Evolutionary conservation across 2,113 vertebrate genomes (phyloP).

Genomic region (Pholis gunnellus): DNA sequence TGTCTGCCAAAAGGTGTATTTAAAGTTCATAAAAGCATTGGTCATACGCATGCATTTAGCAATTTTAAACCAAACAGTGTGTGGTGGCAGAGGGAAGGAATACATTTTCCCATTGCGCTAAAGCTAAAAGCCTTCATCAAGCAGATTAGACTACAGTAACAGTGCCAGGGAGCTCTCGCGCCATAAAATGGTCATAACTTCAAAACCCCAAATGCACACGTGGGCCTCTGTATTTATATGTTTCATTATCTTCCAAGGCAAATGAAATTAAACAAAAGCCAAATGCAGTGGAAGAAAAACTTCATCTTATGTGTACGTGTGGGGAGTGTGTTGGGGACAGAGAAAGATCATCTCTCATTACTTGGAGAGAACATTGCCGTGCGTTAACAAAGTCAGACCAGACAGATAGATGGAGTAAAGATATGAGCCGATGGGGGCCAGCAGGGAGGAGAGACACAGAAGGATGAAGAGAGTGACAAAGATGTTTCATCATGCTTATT

Average conservation of each 20-base stretch:
- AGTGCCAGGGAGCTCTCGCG: slow-evolving; percentile 56
- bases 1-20: slow-evolving; percentile 16
- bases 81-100: slow-evolving; percentile 8
- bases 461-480: slow-evolving; percentile 78
- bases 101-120: slow-evolving; percentile 17
- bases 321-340: slow-evolving; percentile 42
- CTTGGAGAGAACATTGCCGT: slow-evolving; percentile 64
- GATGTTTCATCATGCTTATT: slow-evolving; percentile 83
- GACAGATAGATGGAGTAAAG: slow-evolving; percentile 70
- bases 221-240: slow-evolving; percentile 78
- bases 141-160: slow-evolving; percentile 60
- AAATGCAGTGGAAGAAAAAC: slow-evolving; percentile 70
- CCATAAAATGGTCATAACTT: slow-evolving; percentile 74
- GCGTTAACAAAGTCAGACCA: slow-evolving; percentile 64
- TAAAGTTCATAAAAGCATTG: slow-evolving; percentile 12
- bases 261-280: slow-evolving; percentile 79
- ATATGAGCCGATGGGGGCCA: slow-evolving; percentile 61
- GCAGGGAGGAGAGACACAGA: slow-evolving; percentile 62
- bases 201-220: slow-evolving; percentile 67
- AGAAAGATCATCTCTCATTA: slow-evolving; percentile 61
- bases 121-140: slow-evolving; percentile 65
- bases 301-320: slow-evolving; percentile 29
- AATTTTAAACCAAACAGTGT: slow-evolving; percentile 22
- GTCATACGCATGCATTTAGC: slow-evolving; percentile 21
- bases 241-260: slow-evolving; percentile 82